Base-by-base conservation (phyloP, 2,797 vertebrate species). In the Salarias fasciatus region DNA sequence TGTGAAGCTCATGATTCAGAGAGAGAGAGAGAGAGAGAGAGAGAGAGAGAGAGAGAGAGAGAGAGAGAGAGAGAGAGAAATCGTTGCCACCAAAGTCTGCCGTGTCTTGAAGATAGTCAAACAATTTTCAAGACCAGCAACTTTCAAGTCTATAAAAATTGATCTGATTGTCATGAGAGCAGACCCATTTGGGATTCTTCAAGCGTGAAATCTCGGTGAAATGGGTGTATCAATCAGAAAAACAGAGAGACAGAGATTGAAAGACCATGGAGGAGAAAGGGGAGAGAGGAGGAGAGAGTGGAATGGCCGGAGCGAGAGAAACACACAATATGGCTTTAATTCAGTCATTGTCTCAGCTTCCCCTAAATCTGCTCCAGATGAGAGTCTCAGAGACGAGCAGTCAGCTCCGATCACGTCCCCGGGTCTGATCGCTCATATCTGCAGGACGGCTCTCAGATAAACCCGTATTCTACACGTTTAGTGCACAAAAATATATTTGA, bases 131-230 rank as follows among this genome's bases (percentile, higher is more conserved):
- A 92, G 90, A 92, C 90, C 91, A 92, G 90, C 89, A 92, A 92
- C 90, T 93, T 93, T 92, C 79, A 87, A 91, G 88, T 93, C 90
- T 90, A 92, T 93, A 92, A 91, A 90, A 92, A 94, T 93, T 85
- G 90, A 93, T 94, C 90, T 92, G 91, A 93, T 93, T 94, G 91
- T 92, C 90, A 83, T 88, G 89, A 89, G 88, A 91, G 84, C 75
- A 79, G 88, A 90, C 73, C 88, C 88, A 93, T 93, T 92, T 92
- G 85, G 86, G 87, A 80, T 87, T 86, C 69, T 77, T 91, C 83
- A 52, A 85, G 88, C 91, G 70, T 93, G 90, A 93, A 93, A 93
- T 93, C 91, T 92, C 91, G 47, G 84, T 77, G 88, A 90, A 92
- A 92, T 91, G 82, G 88, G 83, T 91, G 88, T 90, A 92, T 94